Evolutionary conservation across 2,797 vertebrate species (phyloP), one percentile per base, ranked within the genome.

Genomic region (Manis pentadactyla): DNA sequence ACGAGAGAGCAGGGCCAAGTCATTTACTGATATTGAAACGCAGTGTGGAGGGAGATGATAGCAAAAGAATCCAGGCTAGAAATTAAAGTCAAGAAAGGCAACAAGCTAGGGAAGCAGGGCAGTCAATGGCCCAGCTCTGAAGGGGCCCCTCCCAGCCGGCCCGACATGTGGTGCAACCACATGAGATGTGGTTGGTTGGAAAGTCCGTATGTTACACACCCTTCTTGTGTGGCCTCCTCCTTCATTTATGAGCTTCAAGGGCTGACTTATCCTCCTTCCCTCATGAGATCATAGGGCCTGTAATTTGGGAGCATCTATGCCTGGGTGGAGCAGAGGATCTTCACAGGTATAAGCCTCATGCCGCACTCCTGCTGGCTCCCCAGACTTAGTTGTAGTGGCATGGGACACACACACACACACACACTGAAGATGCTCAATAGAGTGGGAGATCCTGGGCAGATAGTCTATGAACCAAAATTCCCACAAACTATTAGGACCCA

Each of bases 231-330:
- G 31, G 61, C 57, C 27, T 85, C 91, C 27, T 87, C 61, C 49
- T 63, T 63, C 37, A 34, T 95, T 98, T 95, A 97, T 37, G 93
- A 95, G 96, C 90, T 61, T 97, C 82, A 63, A 64, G 55, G 51
- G 18, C 68, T 27, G 86, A 90, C 82, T 97, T 88, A 97, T 39
- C 42, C 51, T 73, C 89, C 14, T 7, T 5, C 46, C 49, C 53
- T 61, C 19, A 64, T 87, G 63, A 81, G 42, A 63, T 39, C 17
- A 27, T 34, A 10, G 57, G 25, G n/a, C 93, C 91, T 96, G 37
- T 97, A 95, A 97, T 97, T 97, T 96, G 75, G 39, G 25, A 97
- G 96, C 92, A 71, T 97, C 94, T 95, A 83, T 82, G 55, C 79
- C 7, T 0, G 89, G 92, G 92, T 75, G 74, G 64, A 55, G 64